Evolutionary conservation across 2,113 vertebrate species (phyloP).

Genomic region (Zosterops lateralis): DNA sequence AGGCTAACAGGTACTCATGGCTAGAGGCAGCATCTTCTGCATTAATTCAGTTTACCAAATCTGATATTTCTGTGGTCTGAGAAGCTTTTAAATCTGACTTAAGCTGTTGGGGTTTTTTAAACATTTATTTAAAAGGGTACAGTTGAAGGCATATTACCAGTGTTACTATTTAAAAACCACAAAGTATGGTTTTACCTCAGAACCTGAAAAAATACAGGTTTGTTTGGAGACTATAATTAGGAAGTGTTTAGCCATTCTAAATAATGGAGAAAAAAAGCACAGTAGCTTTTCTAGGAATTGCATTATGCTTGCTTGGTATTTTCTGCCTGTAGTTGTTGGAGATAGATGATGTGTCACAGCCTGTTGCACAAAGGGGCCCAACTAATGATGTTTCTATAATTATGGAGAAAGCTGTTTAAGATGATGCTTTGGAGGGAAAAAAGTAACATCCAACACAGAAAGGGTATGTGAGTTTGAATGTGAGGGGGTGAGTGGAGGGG

Average conservation of each 20-base stretch:
- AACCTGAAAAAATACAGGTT: not conserved
- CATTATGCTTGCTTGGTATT: not conserved
- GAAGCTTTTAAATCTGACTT: not conserved
- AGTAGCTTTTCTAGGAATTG: conserved; percentile 9
- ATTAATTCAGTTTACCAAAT: not conserved
- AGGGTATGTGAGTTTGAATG: not conserved
- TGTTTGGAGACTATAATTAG: not conserved
- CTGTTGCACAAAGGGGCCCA: not conserved
- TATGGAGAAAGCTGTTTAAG: not conserved
- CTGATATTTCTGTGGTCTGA: not conserved
- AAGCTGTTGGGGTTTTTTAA: not conserved
- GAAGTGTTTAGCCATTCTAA: not conserved
- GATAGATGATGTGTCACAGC: not conserved
- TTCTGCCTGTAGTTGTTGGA: not conserved
- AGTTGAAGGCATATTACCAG: not conserved
- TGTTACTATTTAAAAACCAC: not conserved
- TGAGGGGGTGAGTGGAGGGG: no score
- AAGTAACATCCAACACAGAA: not conserved
- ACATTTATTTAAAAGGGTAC: not conserved
- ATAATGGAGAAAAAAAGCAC: not conserved
- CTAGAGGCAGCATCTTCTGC: not conserved
- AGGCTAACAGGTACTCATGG: not conserved
- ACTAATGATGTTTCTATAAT: not conserved
- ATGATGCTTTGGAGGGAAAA: not conserved
- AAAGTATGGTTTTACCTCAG: not conserved